A percentile compares a stretch with the other conserved stretches of the same genome.
phyloP scores from a whole-genome alignment of 2,888 invertebrate genomes.

The Lithophane leautieri region DNA sequence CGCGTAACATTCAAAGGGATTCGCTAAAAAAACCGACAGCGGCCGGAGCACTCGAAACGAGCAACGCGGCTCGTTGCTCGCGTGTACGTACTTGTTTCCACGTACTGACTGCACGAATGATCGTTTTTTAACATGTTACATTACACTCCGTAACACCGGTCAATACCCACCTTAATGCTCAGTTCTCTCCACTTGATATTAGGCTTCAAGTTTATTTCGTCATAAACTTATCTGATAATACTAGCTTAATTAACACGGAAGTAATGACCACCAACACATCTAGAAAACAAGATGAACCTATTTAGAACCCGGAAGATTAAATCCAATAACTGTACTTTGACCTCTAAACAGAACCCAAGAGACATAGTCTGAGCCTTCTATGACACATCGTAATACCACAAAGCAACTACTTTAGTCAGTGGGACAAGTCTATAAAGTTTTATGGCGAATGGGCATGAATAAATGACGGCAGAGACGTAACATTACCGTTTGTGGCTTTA shows the following conservation, averaged over 20 bases:
- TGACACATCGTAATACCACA: slow-evolving; percentile 40
- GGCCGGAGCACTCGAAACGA: too few species aligned
- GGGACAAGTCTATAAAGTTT: slow-evolving; percentile 54
- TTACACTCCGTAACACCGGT: too few species aligned
- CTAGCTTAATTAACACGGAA: neutral
- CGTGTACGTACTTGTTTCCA: too few species aligned
- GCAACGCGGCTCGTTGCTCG: too few species aligned
- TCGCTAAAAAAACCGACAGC: too few species aligned
- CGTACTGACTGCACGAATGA: too few species aligned
- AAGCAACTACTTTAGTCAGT: slow-evolving; percentile 47
- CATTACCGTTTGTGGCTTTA: slow-evolving; percentile 54
- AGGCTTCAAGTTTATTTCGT: neutral
- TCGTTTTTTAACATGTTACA: too few species aligned
- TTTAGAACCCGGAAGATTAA: slow-evolving; percentile 19
- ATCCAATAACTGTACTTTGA: slow-evolving; percentile 24
- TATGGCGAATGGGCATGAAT: slow-evolving; percentile 43
- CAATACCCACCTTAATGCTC: too few species aligned
- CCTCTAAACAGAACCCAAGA: neutral
- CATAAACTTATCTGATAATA: neutral
- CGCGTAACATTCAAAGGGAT: too few species aligned
- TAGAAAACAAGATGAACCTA: neutral
- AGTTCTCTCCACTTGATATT: too few species aligned
- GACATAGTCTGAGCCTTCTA: slow-evolving; percentile 15
- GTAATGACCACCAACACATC: neutral
- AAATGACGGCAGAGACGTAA: slow-evolving; percentile 38